A percentile compares a stretch with the other conserved stretches of the same genome.
These are phyloP conservation scores for Chesias legatella DNA, from an alignment of 2,888 invertebrate genomes.

Conservation along the genomic window DNA sequence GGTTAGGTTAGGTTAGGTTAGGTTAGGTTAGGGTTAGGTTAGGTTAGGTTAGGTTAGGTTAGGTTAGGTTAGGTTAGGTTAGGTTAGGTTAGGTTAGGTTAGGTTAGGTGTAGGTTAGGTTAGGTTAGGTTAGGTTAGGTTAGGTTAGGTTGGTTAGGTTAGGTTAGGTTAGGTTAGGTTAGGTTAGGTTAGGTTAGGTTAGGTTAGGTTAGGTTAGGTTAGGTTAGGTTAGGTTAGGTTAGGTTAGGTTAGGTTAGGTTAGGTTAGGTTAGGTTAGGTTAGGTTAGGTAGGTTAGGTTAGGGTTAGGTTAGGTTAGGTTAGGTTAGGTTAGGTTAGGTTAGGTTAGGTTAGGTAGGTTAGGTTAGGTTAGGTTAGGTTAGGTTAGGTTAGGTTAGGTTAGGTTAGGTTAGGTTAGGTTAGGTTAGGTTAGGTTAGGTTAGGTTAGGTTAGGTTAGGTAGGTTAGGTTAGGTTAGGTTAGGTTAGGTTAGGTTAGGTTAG, in stretches of 20 bases:
- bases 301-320: conserved; percentile 24
- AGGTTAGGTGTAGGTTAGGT: conserved; percentile 19
- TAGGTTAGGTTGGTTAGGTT: conserved; percentile 8
- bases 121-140: conserved; percentile 18
- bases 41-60: conserved; percentile 18
- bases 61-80: conserved; percentile 20
- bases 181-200: conserved; percentile 27
- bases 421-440: conserved; percentile 14
- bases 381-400: conserved; percentile 33
- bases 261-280: conserved; percentile 35
- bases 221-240: conserved; percentile 34
- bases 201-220: conserved; percentile 36
- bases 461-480: conserved; percentile 29
- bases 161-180: conserved; percentile 22
- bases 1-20: conserved; percentile 17
- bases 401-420: conserved; percentile 8
- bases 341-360: conserved; percentile 21
- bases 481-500: conserved; percentile 29
- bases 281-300: conserved; percentile 28
- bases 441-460: conserved; percentile 23
- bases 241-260: conserved; percentile 35
- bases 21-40: conserved; percentile 17
- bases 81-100: conserved; percentile 29
- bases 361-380: conserved; percentile 32
- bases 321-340: conserved; percentile 30